phyloP scores from a whole-genome alignment of 2,113 vertebrate species.

The Spermophilus dauricus region DNA sequence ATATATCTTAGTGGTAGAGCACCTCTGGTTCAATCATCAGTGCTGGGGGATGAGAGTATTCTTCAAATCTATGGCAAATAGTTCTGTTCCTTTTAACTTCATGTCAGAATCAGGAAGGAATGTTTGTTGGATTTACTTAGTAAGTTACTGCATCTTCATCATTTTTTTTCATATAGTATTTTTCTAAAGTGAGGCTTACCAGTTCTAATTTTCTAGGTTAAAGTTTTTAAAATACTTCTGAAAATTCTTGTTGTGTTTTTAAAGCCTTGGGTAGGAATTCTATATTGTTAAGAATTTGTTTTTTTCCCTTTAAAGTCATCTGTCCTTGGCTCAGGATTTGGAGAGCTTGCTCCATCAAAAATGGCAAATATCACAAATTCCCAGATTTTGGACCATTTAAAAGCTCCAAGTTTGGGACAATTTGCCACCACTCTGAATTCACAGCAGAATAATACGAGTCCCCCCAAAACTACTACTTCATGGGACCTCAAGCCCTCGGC shows the following conservation, averaged over 20 bases:
- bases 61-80: neutral
- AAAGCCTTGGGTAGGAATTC: neutral
- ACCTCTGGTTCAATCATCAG: neutral
- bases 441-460: conserved; percentile 86
- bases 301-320: conserved; percentile 89
- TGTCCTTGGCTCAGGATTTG: conserved; percentile 94
- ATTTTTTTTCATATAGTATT: conserved; percentile 11
- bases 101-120: neutral
- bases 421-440: conserved; percentile 87
- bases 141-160: neutral
- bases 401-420: conserved; percentile 90
- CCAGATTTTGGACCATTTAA: conserved; percentile 93
- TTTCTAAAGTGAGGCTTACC: neutral
- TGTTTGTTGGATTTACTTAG: neutral
- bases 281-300: conserved; percentile 56
- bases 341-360: conserved; percentile 92
- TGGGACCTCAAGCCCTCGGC: conserved; percentile 91
- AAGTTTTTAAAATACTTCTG: conserved; percentile 8
- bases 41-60: neutral
- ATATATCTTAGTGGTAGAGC: neutral
- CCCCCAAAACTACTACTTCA: conserved; percentile 84
- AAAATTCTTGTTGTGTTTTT: conserved; percentile 44
- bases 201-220: neutral
- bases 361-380: conserved; percentile 88
- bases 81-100: neutral